A percentile compares a stretch with the other conserved stretches of the same genome.
These are phyloP conservation scores for Coecobrya sp. DNA, from an alignment of 2,888 invertebrate species.

Conservation along the genomic window DNA sequence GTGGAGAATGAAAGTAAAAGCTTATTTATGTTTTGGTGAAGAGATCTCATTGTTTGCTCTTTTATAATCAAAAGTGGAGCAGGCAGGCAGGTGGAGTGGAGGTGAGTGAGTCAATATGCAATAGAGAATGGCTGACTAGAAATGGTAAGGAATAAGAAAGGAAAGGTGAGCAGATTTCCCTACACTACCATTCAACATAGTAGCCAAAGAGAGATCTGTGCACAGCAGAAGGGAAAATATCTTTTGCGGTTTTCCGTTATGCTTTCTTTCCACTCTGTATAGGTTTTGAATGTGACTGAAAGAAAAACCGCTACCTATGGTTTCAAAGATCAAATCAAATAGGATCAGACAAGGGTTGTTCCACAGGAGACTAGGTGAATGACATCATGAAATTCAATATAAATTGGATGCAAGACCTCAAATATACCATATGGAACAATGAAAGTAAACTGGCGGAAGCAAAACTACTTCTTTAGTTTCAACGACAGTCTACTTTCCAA, in stretches of 20 bases:
- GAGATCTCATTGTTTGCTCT: conserved; percentile 19
- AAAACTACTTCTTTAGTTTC: conserved; percentile 52
- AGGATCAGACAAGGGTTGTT: conserved; percentile 72
- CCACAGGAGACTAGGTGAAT: conserved; percentile 72
- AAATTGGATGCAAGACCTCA: conserved; percentile 74
- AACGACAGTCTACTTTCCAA: conserved; percentile 33
- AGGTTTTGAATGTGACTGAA: conserved; percentile 22
- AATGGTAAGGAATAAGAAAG: conserved; percentile 5
- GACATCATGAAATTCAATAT: conserved; percentile 79
- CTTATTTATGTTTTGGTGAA: conserved; percentile 39
- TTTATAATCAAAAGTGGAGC: conserved; percentile 30
- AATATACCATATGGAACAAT: conserved; percentile 64
- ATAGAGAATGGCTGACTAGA: conserved; percentile 10
- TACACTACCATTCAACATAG: conserved; percentile 21
- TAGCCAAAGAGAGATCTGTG: not conserved
- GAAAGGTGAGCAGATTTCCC: conserved; percentile 38
- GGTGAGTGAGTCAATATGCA: conserved; percentile 24
- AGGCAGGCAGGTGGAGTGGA: conserved; percentile 13
- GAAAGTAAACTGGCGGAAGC: conserved; percentile 56
- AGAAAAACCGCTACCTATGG: conserved; percentile 51
- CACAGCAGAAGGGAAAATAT: not conserved
- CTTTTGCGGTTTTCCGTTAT: not conserved
- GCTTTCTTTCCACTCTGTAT: not conserved
- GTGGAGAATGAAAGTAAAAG: conserved; percentile 26
- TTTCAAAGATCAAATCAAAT: conserved; percentile 76